phyloP scores from a whole-genome alignment of 1,140 invertebrate genomes.

The Aricia agestis region DNA sequence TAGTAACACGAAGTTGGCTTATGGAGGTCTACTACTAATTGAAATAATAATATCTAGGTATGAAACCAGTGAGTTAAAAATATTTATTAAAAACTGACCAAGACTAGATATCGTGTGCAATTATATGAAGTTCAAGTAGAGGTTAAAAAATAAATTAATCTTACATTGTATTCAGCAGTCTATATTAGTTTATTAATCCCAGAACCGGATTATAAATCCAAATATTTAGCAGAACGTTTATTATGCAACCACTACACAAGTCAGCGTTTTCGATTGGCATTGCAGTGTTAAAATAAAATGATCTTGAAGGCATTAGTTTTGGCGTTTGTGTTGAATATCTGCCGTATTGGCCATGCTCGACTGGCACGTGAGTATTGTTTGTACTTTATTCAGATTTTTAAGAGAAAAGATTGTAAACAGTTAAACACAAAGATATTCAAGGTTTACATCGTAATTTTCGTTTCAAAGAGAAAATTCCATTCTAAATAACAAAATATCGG shows the following conservation, averaged over 20 bases:
- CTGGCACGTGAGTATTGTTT: constrained; percentile 2
- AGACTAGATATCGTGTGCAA: background rate
- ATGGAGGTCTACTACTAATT: background rate
- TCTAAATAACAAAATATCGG: too few relatives aligned
- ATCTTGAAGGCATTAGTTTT: background rate
- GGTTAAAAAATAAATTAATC: background rate
- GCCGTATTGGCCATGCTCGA: background rate
- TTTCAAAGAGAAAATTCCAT: too few relatives aligned
- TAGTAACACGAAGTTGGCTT: background rate
- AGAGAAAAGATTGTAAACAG: background rate
- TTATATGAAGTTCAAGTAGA: background rate
- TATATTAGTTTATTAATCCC: background rate
- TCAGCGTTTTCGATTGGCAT: too few relatives aligned
- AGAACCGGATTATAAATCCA: background rate
- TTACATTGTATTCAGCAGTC: background rate
- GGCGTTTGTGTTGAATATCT: background rate
- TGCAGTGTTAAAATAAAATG: background rate
- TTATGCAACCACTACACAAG: background rate
- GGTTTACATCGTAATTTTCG: too few relatives aligned
- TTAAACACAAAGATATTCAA: too few relatives aligned
- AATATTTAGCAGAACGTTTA: background rate
- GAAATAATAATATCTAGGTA: background rate
- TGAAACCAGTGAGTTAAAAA: background rate
- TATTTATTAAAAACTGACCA: background rate
- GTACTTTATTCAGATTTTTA: background rate